Conservation (phyloP, 2,113 vertebrate genomes). For the Canis aureus region DNA sequence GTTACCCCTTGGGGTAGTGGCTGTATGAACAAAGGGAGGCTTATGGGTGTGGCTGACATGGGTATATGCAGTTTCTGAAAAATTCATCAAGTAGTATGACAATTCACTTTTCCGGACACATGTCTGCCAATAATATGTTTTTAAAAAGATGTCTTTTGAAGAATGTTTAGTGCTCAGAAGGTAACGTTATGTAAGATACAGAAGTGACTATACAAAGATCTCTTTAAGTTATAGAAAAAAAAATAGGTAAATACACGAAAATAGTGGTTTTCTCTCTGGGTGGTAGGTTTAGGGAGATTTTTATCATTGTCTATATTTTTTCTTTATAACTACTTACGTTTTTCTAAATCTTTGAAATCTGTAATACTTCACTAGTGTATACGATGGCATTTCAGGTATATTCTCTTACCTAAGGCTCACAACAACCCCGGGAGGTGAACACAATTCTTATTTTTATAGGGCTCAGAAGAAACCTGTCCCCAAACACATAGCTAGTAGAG, state of each 20-base stretch:
- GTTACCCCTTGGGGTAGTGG: neutral
- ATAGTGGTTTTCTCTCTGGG: constrained; percentile 5
- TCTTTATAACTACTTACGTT: neutral
- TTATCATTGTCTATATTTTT: neutral
- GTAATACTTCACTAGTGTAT: neutral
- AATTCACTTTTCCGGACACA: neutral
- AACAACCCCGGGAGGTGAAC: neutral
- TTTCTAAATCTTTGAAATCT: neutral
- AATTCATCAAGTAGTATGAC: neutral
- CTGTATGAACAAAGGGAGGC: neutral
- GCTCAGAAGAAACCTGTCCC: neutral
- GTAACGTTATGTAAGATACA: neutral
- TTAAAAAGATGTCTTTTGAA: constrained; percentile 15
- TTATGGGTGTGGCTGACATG: neutral
- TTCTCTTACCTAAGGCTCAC: neutral
- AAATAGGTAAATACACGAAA: neutral
- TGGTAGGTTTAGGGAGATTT: neutral
- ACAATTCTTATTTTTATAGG: neutral
- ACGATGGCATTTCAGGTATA: neutral
- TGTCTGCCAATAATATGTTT: neutral
- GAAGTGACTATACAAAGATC: neutral
- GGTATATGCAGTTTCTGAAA: neutral
- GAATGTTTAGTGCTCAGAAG: neutral
- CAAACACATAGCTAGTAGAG: neutral
- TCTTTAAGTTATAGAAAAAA: neutral